These are phyloP conservation scores for Pogona vitticeps DNA, from an alignment of 2,113 vertebrate species.

Conservation along the genomic window DNA sequence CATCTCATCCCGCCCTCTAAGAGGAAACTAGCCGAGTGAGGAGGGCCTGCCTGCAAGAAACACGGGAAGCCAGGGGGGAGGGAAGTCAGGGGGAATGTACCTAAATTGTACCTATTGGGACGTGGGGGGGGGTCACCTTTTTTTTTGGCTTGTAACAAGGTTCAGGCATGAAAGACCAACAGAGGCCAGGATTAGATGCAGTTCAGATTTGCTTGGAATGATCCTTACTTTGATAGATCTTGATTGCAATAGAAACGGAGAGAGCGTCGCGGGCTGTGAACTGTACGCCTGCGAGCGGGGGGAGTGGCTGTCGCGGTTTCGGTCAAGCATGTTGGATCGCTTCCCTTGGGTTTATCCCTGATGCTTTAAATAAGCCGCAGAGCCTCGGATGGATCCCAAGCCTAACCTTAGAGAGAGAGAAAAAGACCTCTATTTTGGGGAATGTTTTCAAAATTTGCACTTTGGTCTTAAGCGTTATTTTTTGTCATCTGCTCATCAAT, in stretches of 20 bases:
- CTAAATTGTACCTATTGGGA: slow-evolving; percentile 62
- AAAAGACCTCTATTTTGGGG: neutral
- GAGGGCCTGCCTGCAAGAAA: slow-evolving; percentile 3
- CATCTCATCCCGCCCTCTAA: slow-evolving; percentile 96
- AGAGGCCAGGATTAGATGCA: slow-evolving; percentile 49
- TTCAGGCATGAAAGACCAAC: slow-evolving; percentile 51
- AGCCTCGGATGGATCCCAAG: neutral
- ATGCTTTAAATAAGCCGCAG: slow-evolving; percentile 28
- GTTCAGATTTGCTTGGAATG: slow-evolving; percentile 55
- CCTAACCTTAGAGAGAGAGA: slow-evolving; percentile 23
- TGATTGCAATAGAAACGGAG: slow-evolving; percentile 1
- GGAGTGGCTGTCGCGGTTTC: no score
- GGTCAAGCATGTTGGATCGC: no score
- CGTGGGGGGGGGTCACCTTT: slow-evolving; percentile 40
- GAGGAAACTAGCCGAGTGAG: slow-evolving; percentile 89
- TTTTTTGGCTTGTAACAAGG: slow-evolving; percentile 49
- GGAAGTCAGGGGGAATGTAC: slow-evolving; percentile 48
- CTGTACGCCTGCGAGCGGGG: no score
- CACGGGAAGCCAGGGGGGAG: neutral
- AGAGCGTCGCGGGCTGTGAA: neutral
- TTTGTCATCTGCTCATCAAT: neutral
- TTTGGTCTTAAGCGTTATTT: neutral
- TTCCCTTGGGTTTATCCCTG: slow-evolving; percentile 3
- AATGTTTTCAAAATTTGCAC: neutral
- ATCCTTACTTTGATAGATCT: slow-evolving; percentile 50